Evolutionary conservation across 2,888 invertebrate species (phyloP).

Genomic region (Drosophila dives): DNA sequence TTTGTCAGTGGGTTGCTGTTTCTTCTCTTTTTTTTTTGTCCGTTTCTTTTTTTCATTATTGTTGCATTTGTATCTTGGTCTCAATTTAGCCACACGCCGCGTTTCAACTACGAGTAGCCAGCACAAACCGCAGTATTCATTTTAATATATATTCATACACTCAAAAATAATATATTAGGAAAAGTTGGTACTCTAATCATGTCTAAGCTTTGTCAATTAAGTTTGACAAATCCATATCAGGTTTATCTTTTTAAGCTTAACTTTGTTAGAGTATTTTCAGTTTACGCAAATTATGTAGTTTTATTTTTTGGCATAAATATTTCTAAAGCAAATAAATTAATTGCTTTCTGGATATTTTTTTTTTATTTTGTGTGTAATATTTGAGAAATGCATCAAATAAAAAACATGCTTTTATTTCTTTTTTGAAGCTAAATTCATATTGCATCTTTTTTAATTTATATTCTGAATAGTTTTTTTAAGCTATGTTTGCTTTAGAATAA

Average conservation of each 20-base stretch:
- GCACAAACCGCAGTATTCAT: slow-evolving; percentile 11
- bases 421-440: neutral
- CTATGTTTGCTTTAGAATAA: neutral
- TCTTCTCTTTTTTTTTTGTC: neutral
- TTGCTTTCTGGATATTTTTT: neutral
- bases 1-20: slow-evolving; percentile 31
- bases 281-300: neutral
- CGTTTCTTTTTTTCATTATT: neutral
- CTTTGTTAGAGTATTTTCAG: neutral
- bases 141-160: slow-evolving; percentile 2
- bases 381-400: neutral
- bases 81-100: slow-evolving; percentile 74
- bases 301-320: neutral
- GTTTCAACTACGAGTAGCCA: slow-evolving; percentile 59
- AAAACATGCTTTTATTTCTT: neutral
- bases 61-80: slow-evolving; percentile 24
- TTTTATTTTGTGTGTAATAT: neutral
- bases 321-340: neutral
- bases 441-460: neutral
- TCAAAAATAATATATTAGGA: neutral
- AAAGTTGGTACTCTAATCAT: neutral
- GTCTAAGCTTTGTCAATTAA: neutral
- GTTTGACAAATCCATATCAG: fast-evolving
- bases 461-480: neutral
- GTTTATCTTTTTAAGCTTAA: neutral